Conservation (phyloP, 2,888 invertebrate genomes). For the Oscheius onirici region DNA sequence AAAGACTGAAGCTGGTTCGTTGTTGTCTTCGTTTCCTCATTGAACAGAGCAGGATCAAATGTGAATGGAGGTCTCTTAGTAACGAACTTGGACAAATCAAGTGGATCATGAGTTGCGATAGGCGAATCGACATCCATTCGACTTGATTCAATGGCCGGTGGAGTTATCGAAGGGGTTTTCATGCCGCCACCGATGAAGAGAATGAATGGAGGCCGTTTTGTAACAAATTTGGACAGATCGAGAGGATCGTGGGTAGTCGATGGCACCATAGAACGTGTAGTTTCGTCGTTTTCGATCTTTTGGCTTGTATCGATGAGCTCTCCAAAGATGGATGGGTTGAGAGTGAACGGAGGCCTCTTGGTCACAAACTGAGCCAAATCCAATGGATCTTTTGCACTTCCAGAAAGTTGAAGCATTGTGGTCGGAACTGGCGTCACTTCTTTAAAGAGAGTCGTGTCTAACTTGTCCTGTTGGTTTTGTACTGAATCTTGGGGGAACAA, state of each 20-base stretch:
- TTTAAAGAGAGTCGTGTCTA: constrained; percentile 18
- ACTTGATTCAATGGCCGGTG: background rate
- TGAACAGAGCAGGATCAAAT: constrained; percentile 12
- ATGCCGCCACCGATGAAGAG: background rate
- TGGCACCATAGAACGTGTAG: background rate
- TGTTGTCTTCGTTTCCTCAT: background rate
- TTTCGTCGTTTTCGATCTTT: background rate
- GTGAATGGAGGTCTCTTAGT: constrained; percentile 26
- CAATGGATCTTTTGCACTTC: background rate
- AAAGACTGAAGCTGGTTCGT: background rate
- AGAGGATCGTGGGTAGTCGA: constrained; percentile 12
- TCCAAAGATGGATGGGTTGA: constrained; percentile 20
- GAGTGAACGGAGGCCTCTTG: background rate
- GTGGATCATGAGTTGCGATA: background rate
- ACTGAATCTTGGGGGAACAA: background rate
- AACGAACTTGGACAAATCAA: constrained; percentile 20
- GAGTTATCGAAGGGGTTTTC: background rate
- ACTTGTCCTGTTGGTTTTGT: background rate
- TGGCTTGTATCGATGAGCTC: constrained; percentile 16
- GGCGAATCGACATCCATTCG: background rate
- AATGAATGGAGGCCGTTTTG: constrained; percentile 14
- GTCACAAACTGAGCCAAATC: constrained; percentile 27
- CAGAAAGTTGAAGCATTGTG: background rate
- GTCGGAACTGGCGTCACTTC: constrained; percentile 20
- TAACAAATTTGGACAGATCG: constrained; percentile 14